Base-by-base conservation (phyloP, 2,888 invertebrate genomes). In the Sarcophaga rosellei region DNA sequence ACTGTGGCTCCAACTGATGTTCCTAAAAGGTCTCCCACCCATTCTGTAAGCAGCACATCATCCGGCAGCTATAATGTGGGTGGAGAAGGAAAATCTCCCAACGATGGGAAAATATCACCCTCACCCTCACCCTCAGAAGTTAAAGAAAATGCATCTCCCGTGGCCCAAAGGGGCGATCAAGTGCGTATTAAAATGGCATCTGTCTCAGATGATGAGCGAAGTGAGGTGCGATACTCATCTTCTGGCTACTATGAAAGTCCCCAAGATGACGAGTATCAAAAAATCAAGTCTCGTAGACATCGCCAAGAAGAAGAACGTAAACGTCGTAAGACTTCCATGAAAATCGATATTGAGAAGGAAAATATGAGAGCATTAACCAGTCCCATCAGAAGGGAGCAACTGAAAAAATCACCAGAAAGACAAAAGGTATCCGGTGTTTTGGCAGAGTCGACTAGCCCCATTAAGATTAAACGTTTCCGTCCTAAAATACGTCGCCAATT, bases 181-280 rank as follows among this genome's bases (percentile, higher is more conserved):
- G 77, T 76, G 11, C 84, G 87, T n/a, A 81, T 82, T 17, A 94
- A 95, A 93, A 94, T 94, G 0, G 94, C 94, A 77, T 96, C 96
- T 10, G 90, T 95, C 80, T 95, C 95, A 10, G 96, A 96, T 89
- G 96, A 96, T 89, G 96, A 96, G 91, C 94, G 95, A 91, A 96
- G 95, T 93, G 95, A 94, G 87, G 91, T 93, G 82, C 95, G 95
- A 87, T 96, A 96, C 92, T 96, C 96, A 53, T 96, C 96, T 6
- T 96, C 96, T 4, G 96, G 96, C 1, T 96, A 96, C 92, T 96
- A 96, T 91, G 96, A 96, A 92, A 96, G 96, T 91, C 95, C 96
- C 20, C 94, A 95, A 63, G 96, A 96, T 85, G 96, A 96, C 89
- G 93, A 93, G 10, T 90, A 93, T 75, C 89, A 90, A 17, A 88